Evolutionary conservation across 2,113 vertebrate species (phyloP).

Genomic region (Peromyscus californicus): DNA sequence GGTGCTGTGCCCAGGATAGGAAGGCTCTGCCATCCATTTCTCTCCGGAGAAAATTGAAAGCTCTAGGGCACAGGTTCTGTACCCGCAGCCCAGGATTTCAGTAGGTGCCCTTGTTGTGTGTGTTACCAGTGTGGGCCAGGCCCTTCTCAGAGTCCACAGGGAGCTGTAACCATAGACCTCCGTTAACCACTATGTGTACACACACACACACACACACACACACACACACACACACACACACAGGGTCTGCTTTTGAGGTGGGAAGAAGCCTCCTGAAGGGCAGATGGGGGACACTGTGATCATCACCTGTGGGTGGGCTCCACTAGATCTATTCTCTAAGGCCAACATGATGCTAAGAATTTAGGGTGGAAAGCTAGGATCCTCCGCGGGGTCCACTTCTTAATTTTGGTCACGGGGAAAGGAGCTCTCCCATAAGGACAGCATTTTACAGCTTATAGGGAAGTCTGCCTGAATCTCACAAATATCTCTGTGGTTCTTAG

Average conservation of each 20-base stretch:
- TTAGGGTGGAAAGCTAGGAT: too few species aligned
- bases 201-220: rapidly evolving
- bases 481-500: neutral
- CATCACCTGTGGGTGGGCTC: neutral
- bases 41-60: neutral
- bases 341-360: rapidly evolving
- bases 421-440: neutral
- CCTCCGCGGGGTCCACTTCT: neutral
- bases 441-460: neutral
- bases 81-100: neutral
- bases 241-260: neutral
- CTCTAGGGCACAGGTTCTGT: rapidly evolving
- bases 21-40: too few species aligned
- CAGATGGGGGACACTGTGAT: neutral
- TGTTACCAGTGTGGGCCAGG: neutral
- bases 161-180: neutral
- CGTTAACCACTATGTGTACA: rapidly evolving
- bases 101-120: rapidly evolving
- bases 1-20: neutral
- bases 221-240: rapidly evolving
- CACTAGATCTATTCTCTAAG: neutral
- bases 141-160: neutral
- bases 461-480: neutral
- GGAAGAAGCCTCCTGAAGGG: neutral
- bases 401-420: rapidly evolving